A percentile compares a stretch with the other conserved stretches of the same genome.
Evolutionary conservation across 2,113 vertebrate species (phyloP).

Genomic region (Meles meles): DNA sequence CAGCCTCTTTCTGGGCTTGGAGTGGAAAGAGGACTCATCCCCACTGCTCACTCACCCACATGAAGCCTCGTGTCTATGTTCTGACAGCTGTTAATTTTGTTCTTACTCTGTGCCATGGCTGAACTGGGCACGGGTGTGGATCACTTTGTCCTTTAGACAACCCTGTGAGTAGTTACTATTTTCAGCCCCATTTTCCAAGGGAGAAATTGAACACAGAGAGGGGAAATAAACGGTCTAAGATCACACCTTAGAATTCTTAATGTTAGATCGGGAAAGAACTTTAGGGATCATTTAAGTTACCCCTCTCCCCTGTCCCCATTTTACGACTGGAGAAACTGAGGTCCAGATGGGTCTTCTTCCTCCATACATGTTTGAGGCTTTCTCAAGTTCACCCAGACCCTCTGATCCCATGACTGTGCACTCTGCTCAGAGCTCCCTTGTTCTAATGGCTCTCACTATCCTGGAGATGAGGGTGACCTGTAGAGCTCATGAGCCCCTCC

Average conservation of each 20-base stretch:
- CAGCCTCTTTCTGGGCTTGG: not conserved
- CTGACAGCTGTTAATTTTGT: not conserved
- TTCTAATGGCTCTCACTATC: not conserved
- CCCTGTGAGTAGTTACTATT: not conserved
- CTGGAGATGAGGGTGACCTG: fast-evolving
- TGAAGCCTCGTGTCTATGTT: fast-evolving
- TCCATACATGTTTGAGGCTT: not conserved
- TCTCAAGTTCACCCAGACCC: not conserved
- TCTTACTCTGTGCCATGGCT: fast-evolving
- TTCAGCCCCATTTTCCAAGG: not conserved
- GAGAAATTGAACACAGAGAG: not conserved
- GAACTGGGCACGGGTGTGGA: not conserved
- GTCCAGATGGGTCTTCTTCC: not conserved
- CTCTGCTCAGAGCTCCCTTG: not conserved
- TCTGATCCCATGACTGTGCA: fast-evolving
- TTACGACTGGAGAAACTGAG: not conserved
- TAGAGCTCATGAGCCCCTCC: not conserved
- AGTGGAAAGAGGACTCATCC: not conserved
- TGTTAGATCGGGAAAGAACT: not conserved
- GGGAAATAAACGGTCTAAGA: not conserved
- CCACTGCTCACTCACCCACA: fast-evolving
- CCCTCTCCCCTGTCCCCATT: not conserved
- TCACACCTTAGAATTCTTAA: not conserved
- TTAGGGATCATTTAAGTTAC: not conserved
- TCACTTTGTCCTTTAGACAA: not conserved